Evolutionary conservation across 2,888 invertebrate species (phyloP), one percentile per base, ranked within the genome.

Genomic region (Caenorhabditis sp.): DNA sequence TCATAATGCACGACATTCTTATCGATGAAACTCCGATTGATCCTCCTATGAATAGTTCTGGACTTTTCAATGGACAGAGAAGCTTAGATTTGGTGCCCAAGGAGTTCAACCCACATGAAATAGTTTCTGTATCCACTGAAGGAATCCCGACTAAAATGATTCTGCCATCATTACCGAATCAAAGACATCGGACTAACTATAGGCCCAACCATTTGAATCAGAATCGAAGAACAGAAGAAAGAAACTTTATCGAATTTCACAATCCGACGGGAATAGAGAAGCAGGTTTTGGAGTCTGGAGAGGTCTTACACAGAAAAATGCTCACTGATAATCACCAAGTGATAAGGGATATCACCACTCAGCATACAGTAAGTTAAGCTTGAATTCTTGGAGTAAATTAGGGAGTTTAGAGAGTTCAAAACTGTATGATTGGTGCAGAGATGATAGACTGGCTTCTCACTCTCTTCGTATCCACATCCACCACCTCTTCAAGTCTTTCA

Each of bases 391-490:
- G 7, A 51, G 22, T 22, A 3, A 51, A 22, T 51, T 54, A 8
- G 4, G 5, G 14, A 54, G 14, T 22, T 72, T 51, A 89, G 85
- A 72, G 86, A 35, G 89, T 86, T 66, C 80, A 86, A 94, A 79
- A 95, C 90, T 95, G 95, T 92, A 95, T 95, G 91, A 95, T 95
- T 12, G 96, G 96, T 80, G 95, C 95, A 0, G 96, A 96, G 92
- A 94, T 96, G 93, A 95, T 95, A 59, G 95, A 96, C 92, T 96
- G 96, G 96, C 92, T 96, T 84, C 93, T 95, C 88, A 94, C 81
- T 41, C 63, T 84, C 51, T 66, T 80, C 80, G 66, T 86, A 38
- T 82, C 82, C 75, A 80, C 86, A 68, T 84, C 89, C 63, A 70
- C 84, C 1, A 76, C 61, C 3, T 76, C 69, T 12, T 73, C 76